A percentile compares a stretch with the other conserved stretches of the same genome.
phyloP scores from a whole-genome alignment of 2,797 vertebrate species.

The Morelia viridis region DNA sequence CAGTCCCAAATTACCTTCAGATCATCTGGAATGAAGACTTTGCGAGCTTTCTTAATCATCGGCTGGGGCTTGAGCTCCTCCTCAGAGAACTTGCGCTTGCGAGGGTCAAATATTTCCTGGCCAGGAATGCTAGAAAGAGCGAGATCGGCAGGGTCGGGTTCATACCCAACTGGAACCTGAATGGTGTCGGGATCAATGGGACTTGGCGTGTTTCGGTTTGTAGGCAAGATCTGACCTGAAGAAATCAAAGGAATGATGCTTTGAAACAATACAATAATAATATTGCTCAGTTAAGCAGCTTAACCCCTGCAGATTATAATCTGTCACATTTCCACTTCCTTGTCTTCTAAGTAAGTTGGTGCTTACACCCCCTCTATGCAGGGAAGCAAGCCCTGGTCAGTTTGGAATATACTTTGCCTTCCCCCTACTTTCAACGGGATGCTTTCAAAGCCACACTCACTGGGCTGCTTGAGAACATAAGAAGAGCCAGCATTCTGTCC shows the following conservation, averaged over 20 bases:
- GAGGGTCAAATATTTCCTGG: constrained; percentile 96
- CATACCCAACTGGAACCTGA: constrained; percentile 89
- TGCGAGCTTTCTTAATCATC: constrained; percentile 98
- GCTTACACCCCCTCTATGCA: neutral
- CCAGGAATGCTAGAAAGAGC: constrained; percentile 96
- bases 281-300: neutral
- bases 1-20: constrained; percentile 91
- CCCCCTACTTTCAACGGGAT: neutral
- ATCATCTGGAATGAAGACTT: constrained; percentile 95
- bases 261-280: neutral
- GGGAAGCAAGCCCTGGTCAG: neutral
- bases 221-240: constrained; percentile 81
- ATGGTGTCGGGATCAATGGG: constrained; percentile 97
- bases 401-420: neutral
- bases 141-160: constrained; percentile 93
- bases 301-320: neutral
- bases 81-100: constrained; percentile 93
- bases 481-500: neutral
- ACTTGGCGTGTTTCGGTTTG: constrained; percentile 88
- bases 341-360: neutral
- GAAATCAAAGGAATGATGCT: constrained; percentile 13
- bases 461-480: neutral
- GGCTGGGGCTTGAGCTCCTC: constrained; percentile 98
- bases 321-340: neutral
- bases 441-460: neutral